These are phyloP conservation scores for Bolinopsis microptera DNA, from an alignment of 37 sponge, comb jelly and placozoan species.

Conservation along the genomic window DNA sequence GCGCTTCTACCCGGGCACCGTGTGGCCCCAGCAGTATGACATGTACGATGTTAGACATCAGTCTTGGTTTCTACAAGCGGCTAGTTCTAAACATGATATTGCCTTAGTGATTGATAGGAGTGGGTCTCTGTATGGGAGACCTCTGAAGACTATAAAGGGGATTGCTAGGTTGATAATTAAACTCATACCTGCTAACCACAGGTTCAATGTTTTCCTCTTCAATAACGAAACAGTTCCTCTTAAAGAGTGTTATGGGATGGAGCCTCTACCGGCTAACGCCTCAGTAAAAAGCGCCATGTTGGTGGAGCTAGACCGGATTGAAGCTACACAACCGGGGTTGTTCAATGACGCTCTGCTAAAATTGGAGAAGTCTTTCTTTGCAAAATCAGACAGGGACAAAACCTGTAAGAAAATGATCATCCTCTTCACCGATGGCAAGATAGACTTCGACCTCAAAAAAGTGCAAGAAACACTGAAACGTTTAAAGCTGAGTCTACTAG, in stretches of 20 bases:
- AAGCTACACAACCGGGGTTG: slow-evolving; percentile 9
- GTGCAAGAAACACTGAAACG: neutral
- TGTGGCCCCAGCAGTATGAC: slow-evolving; percentile 39
- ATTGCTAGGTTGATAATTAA: slow-evolving; percentile 51
- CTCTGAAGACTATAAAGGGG: slow-evolving; percentile 41
- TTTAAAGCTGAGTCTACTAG: neutral
- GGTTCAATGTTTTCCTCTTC: slow-evolving; percentile 50
- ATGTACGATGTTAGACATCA: slow-evolving; percentile 52
- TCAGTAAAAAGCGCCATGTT: neutral
- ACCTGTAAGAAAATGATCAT: neutral
- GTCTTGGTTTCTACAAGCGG: slow-evolving; percentile 16
- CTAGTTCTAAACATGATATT: slow-evolving; percentile 3
- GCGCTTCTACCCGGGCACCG: slow-evolving; percentile 51
- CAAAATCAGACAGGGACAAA: neutral
- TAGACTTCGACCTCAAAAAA: neutral
- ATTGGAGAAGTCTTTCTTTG: neutral
- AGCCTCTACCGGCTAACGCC: neutral
- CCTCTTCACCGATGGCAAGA: slow-evolving; percentile 56
- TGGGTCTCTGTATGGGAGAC: slow-evolving; percentile 29
- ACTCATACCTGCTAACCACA: neutral
- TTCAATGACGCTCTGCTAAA: neutral
- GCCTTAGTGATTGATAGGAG: slow-evolving; percentile 26
- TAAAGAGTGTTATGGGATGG: neutral
- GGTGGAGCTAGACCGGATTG: neutral
- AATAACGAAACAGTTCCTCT: slow-evolving; percentile 47